Conservation (phyloP, 2,113 vertebrate genomes). For the human (Homo sapiens) region GRCh38 chr6:140342001-140342500, state of each 20-base stretch:
- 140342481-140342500: neutral
- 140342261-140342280: neutral
- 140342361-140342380: neutral
- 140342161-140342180: neutral
- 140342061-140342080: neutral
- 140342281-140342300: neutral
- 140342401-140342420: neutral
- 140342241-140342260: neutral
- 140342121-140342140: neutral
- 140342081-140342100: neutral
- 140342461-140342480: neutral
- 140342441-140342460: neutral
- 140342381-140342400: neutral
- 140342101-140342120: neutral
- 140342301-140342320: neutral
- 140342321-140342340: neutral
- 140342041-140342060: neutral
- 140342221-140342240: neutral
- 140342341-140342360: neutral
- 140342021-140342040: neutral
- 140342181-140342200: neutral
- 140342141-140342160: neutral
- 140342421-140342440: neutral
- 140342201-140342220: neutral
- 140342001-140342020: neutral